Base-by-base conservation (phyloP, 2,888 invertebrate genomes). In the Ophion costatus region DNA sequence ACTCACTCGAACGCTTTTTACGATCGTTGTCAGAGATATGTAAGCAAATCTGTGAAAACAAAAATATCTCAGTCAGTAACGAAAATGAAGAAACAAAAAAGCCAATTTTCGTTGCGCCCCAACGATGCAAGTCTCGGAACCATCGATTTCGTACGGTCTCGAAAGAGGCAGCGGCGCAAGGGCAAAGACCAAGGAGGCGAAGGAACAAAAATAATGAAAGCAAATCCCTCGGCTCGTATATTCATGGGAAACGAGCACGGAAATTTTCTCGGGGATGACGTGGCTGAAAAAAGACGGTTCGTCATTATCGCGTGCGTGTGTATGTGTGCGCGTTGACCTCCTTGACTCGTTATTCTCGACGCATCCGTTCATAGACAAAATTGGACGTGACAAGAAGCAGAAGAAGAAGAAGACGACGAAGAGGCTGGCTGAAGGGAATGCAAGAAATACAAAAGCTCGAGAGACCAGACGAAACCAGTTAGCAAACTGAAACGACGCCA, bases 281-380 rank as follows among this genome's bases (percentile, higher is more conserved):
- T 56, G 71, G 33, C 79, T 38, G 61, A 20, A 57, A 38, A 56
- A n/a, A 70, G 69, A 73, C 22, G 42, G 63, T 67, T 29, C 70
- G 61, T 78, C 84, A 75, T 81, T 64, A 74, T 81, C 84, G 78
- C 78, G 84, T 78, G 82, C 70, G 64, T 73, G 57, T 82, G 76
- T 85, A 80, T 74, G 84, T 78, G 82, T 80, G 64, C 20, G n/a
- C 45, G 45, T 45, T 45, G 82, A 80, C 82, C 85, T 82, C 85
- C 71, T 74, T 70, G 67, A 51, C 75, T 75, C 78, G 81, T 73
- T 45, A 82, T 82, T 82, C 82, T 76, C 82, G 82, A 59, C 80
- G 82, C 80, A 78, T 85, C 80, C 82, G 85, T 83, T 85, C 82
- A 82, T 82, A 78, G 85, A 85, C 85, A 80, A 85, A 85, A 85